A percentile compares a stretch with the other conserved stretches of the same genome.
Evolutionary conservation across 2,888 invertebrate species (phyloP).

Genomic region (Drosophila affinis): DNA sequence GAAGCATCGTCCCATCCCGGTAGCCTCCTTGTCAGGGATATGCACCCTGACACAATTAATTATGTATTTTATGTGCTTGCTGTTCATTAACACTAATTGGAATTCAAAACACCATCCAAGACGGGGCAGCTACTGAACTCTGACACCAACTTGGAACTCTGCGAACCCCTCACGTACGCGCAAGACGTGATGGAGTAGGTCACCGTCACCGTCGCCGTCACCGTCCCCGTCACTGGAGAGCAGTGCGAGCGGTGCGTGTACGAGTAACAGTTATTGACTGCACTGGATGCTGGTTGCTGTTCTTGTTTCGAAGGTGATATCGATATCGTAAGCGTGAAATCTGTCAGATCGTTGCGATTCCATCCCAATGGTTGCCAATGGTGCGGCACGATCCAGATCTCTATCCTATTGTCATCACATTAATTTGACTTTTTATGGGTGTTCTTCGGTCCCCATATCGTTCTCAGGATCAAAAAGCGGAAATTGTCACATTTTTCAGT

Average conservation of each 20-base stretch:
- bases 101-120: constrained; percentile 58
- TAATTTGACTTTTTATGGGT: constrained; percentile 81
- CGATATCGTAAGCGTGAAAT: constrained; percentile 73
- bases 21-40: constrained; percentile 6
- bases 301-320: constrained; percentile 42
- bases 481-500: too few species aligned
- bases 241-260: constrained; percentile 3
- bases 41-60: constrained; percentile 60
- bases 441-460: constrained; percentile 51
- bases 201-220: constrained; percentile 4
- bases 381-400: constrained; percentile 22
- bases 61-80: constrained; percentile 67
- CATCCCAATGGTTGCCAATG: neutral
- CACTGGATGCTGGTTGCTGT: too few species aligned
- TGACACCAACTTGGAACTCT: constrained; percentile 7
- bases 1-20: constrained; percentile 15
- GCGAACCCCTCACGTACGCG: constrained; percentile 50
- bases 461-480: too few species aligned
- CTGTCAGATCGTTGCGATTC: constrained; percentile 44
- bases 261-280: constrained; percentile 12
- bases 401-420: constrained; percentile 67
- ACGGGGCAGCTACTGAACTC: constrained; percentile 3
- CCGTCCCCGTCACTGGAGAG: neutral
- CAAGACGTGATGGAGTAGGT: constrained; percentile 70
- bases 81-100: constrained; percentile 69